Conservation (phyloP, 1,140 invertebrate genomes). For the Phymorhynchus buccinoides region DNA sequence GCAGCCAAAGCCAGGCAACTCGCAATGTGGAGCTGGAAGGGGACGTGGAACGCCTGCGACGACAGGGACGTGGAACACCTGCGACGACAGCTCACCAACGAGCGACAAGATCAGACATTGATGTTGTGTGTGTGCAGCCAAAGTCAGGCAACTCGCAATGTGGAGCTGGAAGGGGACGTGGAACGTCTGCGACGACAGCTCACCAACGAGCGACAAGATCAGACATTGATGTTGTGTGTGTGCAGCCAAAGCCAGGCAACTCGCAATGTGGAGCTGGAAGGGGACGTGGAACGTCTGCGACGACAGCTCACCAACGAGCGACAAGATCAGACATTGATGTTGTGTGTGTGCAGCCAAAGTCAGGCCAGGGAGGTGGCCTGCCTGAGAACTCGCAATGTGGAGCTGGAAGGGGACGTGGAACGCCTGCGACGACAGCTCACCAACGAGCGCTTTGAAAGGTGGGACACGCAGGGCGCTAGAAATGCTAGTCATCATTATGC, state of each 20-base stretch:
- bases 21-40: conserved; percentile 72
- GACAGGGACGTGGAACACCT: conserved; percentile 71
- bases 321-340: too few relatives aligned
- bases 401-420: conserved; percentile 72
- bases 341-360: conserved; percentile 64
- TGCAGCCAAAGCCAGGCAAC: conserved; percentile 71
- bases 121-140: too few relatives aligned
- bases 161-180: conserved; percentile 72
- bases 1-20: conserved; percentile 71
- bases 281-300: conserved; percentile 70
- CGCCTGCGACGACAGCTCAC: conserved; percentile 70
- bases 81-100: conserved; percentile 70
- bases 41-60: conserved; percentile 69
- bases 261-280: conserved; percentile 71
- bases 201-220: conserved; percentile 73
- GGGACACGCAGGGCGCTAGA: too few relatives aligned
- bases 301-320: conserved; percentile 72
- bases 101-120: too few relatives aligned
- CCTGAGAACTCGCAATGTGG: conserved; percentile 70
- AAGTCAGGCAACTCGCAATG: conserved; percentile 70
- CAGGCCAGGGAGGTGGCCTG: conserved; percentile 71
- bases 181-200: conserved; percentile 70
- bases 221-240: too few relatives aligned
- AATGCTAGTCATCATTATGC: too few relatives aligned
- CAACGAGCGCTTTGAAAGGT: conserved; percentile 74